Conservation (phyloP, 2,113 vertebrate genomes). For the Ornithorhynchus anatinus region DNA sequence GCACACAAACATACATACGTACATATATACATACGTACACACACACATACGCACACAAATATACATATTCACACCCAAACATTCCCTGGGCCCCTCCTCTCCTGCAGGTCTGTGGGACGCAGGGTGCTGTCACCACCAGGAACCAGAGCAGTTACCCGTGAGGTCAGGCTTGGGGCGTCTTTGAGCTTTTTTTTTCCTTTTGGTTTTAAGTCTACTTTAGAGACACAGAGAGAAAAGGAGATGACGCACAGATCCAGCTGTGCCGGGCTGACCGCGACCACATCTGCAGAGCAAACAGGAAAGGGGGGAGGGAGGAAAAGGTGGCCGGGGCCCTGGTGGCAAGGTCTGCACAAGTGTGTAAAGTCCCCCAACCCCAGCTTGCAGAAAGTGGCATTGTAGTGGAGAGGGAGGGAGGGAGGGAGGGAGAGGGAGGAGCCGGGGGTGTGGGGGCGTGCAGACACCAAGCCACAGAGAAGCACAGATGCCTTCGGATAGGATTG, state of each 20-base stretch:
- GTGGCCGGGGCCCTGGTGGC: background rate
- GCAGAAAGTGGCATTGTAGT: accelerated
- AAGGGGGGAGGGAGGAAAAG: no score
- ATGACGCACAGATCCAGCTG: background rate
- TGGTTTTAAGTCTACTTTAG: background rate
- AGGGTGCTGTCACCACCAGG: no score
- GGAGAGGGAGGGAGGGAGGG: background rate
- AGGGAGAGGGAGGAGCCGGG: no score
- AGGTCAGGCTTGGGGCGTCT: slow-evolving; percentile 48
- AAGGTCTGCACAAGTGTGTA: background rate
- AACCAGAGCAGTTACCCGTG: background rate
- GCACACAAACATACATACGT: no score
- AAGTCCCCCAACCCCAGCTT: no score
- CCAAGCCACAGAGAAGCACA: no score
- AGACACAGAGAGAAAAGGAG: background rate
- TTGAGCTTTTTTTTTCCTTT: background rate
- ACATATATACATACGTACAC: no score
- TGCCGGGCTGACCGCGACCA: background rate
- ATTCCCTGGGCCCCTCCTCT: no score
- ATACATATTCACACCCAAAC: no score
- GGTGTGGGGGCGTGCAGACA: background rate
- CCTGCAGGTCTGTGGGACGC: no score
- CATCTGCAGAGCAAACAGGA: background rate
- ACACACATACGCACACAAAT: no score
- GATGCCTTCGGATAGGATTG: no score